A percentile compares a stretch with the other conserved stretches of the same genome.
Evolutionary conservation across 2,888 invertebrate genomes (phyloP).

Genomic region (Julus scandinavius): DNA sequence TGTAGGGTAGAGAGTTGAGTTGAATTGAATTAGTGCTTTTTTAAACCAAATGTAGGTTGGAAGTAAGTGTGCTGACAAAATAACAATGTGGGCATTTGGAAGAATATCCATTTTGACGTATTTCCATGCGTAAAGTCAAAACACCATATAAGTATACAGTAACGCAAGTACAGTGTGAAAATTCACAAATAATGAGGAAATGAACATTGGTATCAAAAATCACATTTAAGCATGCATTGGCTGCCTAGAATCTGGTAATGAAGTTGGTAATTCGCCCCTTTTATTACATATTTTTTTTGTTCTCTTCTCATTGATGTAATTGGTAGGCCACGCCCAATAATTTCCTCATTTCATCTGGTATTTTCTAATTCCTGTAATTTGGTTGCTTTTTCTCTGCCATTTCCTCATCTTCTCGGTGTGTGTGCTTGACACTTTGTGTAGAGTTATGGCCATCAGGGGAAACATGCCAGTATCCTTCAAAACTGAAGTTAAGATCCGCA

Average conservation of each 20-base stretch:
- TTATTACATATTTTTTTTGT: neutral
- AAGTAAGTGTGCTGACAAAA: too few relatives aligned
- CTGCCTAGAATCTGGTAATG: neutral
- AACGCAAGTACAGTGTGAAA: too few relatives aligned
- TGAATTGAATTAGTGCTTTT: too few relatives aligned
- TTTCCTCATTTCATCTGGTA: neutral
- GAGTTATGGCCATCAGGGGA: conserved; percentile 11
- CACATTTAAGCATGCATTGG: neutral
- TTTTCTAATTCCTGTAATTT: conserved; percentile 33
- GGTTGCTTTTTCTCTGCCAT: neutral
- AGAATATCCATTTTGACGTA: too few relatives aligned
- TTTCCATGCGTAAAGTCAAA: too few relatives aligned
- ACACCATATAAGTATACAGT: too few relatives aligned
- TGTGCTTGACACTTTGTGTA: neutral
- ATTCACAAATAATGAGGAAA: neutral
- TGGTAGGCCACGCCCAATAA: conserved; percentile 13
- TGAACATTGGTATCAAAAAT: neutral
- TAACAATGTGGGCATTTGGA: too few relatives aligned
- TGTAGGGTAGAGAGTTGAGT: too few relatives aligned
- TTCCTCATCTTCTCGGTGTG: conserved; percentile 11
- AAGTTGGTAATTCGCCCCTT: conserved; percentile 20
- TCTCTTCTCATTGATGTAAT: neutral
- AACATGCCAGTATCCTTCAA: neutral
- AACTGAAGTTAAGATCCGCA: neutral
- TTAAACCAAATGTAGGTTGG: too few relatives aligned